Base-by-base conservation (phyloP, 2,113 vertebrate genomes). In the Peromyscus polionotus region DNA sequence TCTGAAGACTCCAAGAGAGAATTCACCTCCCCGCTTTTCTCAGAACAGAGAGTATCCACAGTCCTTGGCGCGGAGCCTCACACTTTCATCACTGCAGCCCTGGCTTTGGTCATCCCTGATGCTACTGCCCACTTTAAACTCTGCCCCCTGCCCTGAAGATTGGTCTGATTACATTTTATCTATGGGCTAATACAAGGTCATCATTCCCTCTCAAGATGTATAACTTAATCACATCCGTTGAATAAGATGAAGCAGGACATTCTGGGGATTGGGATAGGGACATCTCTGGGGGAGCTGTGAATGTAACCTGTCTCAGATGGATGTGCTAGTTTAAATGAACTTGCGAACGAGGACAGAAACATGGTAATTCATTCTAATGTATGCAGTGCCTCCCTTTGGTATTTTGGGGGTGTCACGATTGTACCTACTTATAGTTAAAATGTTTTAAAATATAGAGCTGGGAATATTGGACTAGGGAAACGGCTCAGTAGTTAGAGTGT, bases 351-450 rank as follows among this genome's bases (percentile, higher is more conserved):
- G 36, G 88, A 33, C 16, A 39, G 33, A 94, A 48, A 92, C 54
- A 2, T 22, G 36, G 36, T 88, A 22, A 33, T 70, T 96, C 79
- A 91, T 84, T 76, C 59, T 70, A 91, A 91, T 33, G 22, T 70
- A 84, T 39, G 36, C 67, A 26, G 1, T 28, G 12, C 17, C 31
- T 54, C 84, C 68, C 51, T 6, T 54, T 72, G 70, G 68, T 75
- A 83, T 83, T 42, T 54, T 26, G 7, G 39, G 42, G 22, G 39
- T 48, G 39, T 91, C 81, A n/a, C 48, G 54, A 88, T 87, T 91
- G 59, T 8, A 68, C 67, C 61, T 91, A 92, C 68, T 95, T 95
- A 84, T 91, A 77, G 36, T 83, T 76, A 33, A 81, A 65, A n/a
- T n/a, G 45, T 68, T 94, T 92, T 79, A 22, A 95, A 88, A 75